Evolutionary conservation across 2,888 invertebrate species (phyloP).

Genomic region (Lymantria monacha): DNA sequence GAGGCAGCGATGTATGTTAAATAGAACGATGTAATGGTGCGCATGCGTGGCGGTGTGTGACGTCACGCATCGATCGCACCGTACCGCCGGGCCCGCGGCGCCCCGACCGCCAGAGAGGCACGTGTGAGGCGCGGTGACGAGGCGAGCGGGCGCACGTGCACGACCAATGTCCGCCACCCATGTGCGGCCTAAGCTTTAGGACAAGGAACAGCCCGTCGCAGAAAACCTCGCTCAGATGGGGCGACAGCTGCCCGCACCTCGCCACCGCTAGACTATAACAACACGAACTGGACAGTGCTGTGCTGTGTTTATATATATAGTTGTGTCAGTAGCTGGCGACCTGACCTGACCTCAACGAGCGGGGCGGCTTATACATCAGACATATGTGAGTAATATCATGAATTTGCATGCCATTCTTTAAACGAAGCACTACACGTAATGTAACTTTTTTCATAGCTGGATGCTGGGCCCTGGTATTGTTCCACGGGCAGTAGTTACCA

Average conservation of each 20-base stretch:
- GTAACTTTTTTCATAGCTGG: too few relatives aligned
- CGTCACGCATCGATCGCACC: constrained; percentile 70
- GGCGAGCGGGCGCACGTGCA: constrained; percentile 66
- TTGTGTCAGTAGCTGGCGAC: not conserved
- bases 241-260: constrained; percentile 88
- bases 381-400: constrained; percentile 2
- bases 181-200: constrained; percentile 97
- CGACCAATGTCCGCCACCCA: constrained; percentile 75
- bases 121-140: constrained; percentile 51
- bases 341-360: not conserved
- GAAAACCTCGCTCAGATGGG: constrained; percentile 98
- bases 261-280: constrained; percentile 15
- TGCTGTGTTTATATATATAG: constrained; percentile 16
- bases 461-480: too few relatives aligned
- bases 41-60: constrained; percentile 54
- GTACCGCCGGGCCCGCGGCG: constrained; percentile 29
- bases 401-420: too few relatives aligned
- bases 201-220: constrained; percentile 98
- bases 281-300: constrained; percentile 20
- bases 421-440: too few relatives aligned
- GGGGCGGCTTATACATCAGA: constrained; percentile 1
- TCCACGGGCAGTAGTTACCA: too few relatives aligned
- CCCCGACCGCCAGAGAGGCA: constrained; percentile 43
- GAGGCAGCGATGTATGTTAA: constrained; percentile 28
- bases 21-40: constrained; percentile 26